Base-by-base conservation (phyloP, 1,140 invertebrate species). In the Drosophila subobscura region DNA sequence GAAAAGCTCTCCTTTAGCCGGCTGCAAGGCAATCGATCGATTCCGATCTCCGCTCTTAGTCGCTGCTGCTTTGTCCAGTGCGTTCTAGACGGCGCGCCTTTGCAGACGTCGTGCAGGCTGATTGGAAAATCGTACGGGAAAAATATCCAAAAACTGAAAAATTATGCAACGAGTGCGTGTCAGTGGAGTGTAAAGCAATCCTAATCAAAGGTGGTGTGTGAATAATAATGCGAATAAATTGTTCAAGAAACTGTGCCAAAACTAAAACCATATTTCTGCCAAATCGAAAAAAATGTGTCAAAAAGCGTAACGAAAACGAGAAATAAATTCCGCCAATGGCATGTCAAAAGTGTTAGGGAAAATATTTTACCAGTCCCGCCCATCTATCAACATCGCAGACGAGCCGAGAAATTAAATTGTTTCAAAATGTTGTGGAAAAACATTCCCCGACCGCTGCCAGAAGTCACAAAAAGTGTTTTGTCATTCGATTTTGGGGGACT, bases 11-110 rank as follows among this genome's bases (percentile, higher is more conserved):
- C 52, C 44, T 12, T 61, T 74, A 47, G 77, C 77, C 77, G 77
- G 77, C 77, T 76, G 51, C 44, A 44, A 53, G 2, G 12, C 42
- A 54, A 52, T 44, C 52, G 41, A 55, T 47, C 72, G 47, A 53
- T 53, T 23, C 23, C 42, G 16, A 55, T 45, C 44, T 67, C 25
- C 45, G 45, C 76, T 79, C 68, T 53, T 57, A 49, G 40, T 44
- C 50, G 33, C 74, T 41, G 33, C 74, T 41, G 14, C 81, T 81
- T 77, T 81, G 55, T 86, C 83, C 81, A 86, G 81, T 86, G 37
- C 49, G 60, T 57, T 64, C 22, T 67, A 73, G 77, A 81, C 81
- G 70, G 51, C 57, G 77, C 71, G 65, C 54, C 73, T 56, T 44
- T 72, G 49, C 59, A 75, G 81, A 88, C 77, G 83, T 86, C 60